Evolutionary conservation across 1,140 invertebrate genomes (phyloP), one percentile per base, ranked within the genome.

Genomic region (Trachymyrmex septentrionalis): DNA sequence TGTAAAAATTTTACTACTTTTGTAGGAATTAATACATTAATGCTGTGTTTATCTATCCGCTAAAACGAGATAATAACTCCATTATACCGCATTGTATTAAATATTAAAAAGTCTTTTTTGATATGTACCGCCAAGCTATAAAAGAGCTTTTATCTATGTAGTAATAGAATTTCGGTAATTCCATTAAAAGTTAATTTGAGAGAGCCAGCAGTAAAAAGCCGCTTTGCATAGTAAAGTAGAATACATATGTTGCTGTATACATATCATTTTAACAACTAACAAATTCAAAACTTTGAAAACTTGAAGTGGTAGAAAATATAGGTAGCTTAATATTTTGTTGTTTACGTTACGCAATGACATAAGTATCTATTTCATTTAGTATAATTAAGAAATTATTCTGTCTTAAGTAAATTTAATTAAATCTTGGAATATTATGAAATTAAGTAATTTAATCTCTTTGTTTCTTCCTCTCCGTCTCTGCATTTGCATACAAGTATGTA

Each of bases 161-260:
- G 64, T 80, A 81, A 81, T 81, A 81, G 64, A 81, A 81, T 81
- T 71, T 81, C 30, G 6, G 34, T 81, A 81, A 69, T 81, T 81
- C 48, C 5, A 81, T 81, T 81, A 81, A 80, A 80, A 81, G 64
- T 71, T 81, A 81, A 81, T 81, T 71, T 38, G 30, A 81, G 7
- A 81, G 64, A 71, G 38, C 44, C 21, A 69, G 14, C 30, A 27
- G n/a, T 53, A 69, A n/a, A 71, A 69, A 81, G 77, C 16, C 48
- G 77, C 64, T 81, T 81, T 71, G 48, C 64, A 81, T 57, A 81
- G 77, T 81, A 81, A 81, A 71, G 30, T 30, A 71, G 69, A 71
- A 67, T 81, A 71, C 55, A 71, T 69, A 71, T 55, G 21, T 16
- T 38, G n/a, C n/a, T 67, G 64, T 81, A 81, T 63, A 66, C 38